Evolutionary conservation across 2,888 invertebrate genomes (phyloP), one percentile per base, ranked within the genome.

Genomic region (Phorcus lineatus): DNA sequence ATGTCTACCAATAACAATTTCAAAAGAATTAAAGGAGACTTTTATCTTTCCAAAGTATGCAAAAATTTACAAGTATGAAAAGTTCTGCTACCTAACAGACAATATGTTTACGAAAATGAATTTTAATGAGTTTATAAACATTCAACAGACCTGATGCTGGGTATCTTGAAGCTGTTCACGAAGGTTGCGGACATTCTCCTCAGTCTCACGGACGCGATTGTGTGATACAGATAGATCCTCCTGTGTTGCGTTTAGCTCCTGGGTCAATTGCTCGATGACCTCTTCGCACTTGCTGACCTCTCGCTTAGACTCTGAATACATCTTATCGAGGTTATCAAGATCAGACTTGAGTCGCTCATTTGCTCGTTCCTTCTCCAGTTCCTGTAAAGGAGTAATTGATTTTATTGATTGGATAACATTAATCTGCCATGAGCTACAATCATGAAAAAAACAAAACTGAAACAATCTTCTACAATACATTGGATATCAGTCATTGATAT

Each of bases 251-350:
- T 86, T 89, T 76, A 92, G 84, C 83, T 92, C 92, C 55, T 86
- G 84, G 4, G 91, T 92, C 52, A 92, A 85, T 83, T 91, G 89
- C 70, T 92, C 91, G 1, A 92, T 91, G 70, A 91, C 89, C 53
- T 91, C 90, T 84, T 92, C 92, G 81, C 91, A 90, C 75, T 90
- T 90, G 74, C 81, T 82, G 24, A 91, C 86, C 78, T 92, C 90
- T 31, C 83, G 86, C 87, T 90, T 90, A 17, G 86, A 86, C 79
- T 91, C 91, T 16, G 83, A 84, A 79, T 90, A 87, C 83, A 89
- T 87, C n/a, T 84, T 81, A 31, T 90, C 90, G 74, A 91, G 83
- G 75, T 87, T 91, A 75, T 91, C 90, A 66, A 90, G 77, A 74
- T 92, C 91, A 62, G 87, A 87, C 79, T 88, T 86, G 74, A 89